These are phyloP conservation scores for Coluber constrictor DNA, from an alignment of 2,797 vertebrate genomes.

Conservation along the genomic window DNA sequence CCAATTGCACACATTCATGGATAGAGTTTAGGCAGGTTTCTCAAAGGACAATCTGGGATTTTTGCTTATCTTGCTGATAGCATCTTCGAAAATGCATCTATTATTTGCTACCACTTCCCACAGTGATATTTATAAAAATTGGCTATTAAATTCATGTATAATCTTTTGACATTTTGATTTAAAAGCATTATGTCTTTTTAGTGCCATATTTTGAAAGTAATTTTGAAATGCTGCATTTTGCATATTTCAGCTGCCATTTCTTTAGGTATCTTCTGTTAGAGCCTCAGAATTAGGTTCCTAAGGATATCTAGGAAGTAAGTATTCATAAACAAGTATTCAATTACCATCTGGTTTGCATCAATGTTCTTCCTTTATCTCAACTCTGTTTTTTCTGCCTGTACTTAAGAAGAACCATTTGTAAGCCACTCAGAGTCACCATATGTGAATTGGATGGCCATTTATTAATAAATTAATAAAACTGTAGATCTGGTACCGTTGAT, in stretches of 20 bases:
- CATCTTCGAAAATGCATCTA: background rate
- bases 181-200: background rate
- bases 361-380: background rate
- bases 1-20: slow-evolving; percentile 31
- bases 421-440: background rate
- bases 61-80: background rate
- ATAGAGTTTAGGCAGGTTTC: slow-evolving; percentile 27
- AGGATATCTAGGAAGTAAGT: background rate
- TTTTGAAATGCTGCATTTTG: background rate
- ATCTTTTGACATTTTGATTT: background rate
- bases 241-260: background rate
- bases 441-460: background rate
- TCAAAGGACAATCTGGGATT: background rate
- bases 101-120: background rate
- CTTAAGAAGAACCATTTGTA: background rate
- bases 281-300: background rate
- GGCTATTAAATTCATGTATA: background rate
- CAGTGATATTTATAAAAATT: background rate
- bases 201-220: background rate
- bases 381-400: background rate
- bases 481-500: background rate
- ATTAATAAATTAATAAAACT: background rate
- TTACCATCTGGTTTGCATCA: background rate
- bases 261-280: background rate
- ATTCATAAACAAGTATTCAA: background rate